Evolutionary conservation across 2,797 vertebrate species (phyloP).

Genomic region (Tenualosa ilisha): DNA sequence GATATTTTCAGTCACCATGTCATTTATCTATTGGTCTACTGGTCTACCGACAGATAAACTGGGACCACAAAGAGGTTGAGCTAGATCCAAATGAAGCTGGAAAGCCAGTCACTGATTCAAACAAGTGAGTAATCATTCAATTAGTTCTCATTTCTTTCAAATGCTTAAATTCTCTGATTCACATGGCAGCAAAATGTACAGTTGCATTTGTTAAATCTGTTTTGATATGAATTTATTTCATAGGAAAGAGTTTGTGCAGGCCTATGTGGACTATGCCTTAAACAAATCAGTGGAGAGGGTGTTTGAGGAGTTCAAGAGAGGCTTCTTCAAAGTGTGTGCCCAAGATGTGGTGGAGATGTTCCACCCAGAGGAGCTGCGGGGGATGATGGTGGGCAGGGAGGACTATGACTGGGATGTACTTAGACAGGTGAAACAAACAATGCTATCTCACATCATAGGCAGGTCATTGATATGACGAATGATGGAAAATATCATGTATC

Average conservation of each 20-base stretch:
- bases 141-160: too few species aligned
- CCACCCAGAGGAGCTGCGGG: conserved; percentile 89
- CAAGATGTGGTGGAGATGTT: conserved; percentile 86
- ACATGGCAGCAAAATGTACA: not conserved
- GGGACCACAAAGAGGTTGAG: not conserved
- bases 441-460: not conserved
- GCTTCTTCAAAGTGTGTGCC: conserved; percentile 93
- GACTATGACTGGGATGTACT: conserved; percentile 90
- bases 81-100: not conserved
- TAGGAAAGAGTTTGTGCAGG: conserved; percentile 71
- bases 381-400: conserved; percentile 89
- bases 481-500: too few species aligned
- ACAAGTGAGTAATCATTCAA: not conserved
- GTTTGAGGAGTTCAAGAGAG: conserved; percentile 84
- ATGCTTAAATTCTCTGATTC: not conserved
- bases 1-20: not conserved
- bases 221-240: conserved; percentile 14
- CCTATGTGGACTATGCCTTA: conserved; percentile 66
- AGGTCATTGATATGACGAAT: not conserved
- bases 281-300: conserved; percentile 81
- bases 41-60: not conserved
- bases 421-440: conserved; percentile 77
- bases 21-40: not conserved
- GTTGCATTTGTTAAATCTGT: not conserved
- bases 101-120: not conserved